Evolutionary conservation across 2,888 invertebrate genomes (phyloP).

Genomic region (Polydrusus pterygomalis): DNA sequence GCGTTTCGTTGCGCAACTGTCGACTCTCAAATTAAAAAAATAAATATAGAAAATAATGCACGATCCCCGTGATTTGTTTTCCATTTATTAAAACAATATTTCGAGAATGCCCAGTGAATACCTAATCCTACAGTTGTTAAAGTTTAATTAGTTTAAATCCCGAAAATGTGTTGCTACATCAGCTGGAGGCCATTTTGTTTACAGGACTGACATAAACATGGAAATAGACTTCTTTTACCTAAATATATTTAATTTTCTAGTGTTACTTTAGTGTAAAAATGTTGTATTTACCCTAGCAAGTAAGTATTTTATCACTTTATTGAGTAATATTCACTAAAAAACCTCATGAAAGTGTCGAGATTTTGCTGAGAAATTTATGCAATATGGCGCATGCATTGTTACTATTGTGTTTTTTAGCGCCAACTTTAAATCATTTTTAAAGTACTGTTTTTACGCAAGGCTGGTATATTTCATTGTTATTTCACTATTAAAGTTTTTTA

Average conservation of each 20-base stretch:
- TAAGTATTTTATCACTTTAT: slow-evolving; percentile 49
- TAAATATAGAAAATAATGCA: slow-evolving; percentile 37
- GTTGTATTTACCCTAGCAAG: slow-evolving; percentile 57
- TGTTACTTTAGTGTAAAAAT: slow-evolving; percentile 58
- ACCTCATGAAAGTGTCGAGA: neutral
- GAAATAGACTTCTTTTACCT: slow-evolving; percentile 65
- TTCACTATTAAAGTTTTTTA: too few relatives aligned
- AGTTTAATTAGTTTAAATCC: slow-evolving; percentile 28
- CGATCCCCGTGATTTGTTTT: slow-evolving; percentile 19
- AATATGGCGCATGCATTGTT: slow-evolving; percentile 62
- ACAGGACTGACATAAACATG: slow-evolving; percentile 69
- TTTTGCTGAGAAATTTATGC: slow-evolving; percentile 28
- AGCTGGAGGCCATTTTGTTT: slow-evolving; percentile 71
- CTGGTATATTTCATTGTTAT: too few relatives aligned
- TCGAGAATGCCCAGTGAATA: slow-evolving; percentile 55
- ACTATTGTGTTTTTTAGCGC: slow-evolving; percentile 65
- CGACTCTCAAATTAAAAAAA: slow-evolving; percentile 60
- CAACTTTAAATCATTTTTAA: slow-evolving; percentile 60
- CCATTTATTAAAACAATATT: slow-evolving; percentile 41
- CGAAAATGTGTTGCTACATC: slow-evolving; percentile 54
- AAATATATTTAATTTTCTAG: slow-evolving; percentile 54
- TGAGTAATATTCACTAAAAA: neutral
- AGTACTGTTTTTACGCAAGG: neutral
- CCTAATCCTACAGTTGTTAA: slow-evolving; percentile 5
- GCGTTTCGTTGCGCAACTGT: slow-evolving; percentile 69